Evolutionary conservation across 2,888 invertebrate genomes (phyloP).

Genomic region (Lasioglossum figueresi): DNA sequence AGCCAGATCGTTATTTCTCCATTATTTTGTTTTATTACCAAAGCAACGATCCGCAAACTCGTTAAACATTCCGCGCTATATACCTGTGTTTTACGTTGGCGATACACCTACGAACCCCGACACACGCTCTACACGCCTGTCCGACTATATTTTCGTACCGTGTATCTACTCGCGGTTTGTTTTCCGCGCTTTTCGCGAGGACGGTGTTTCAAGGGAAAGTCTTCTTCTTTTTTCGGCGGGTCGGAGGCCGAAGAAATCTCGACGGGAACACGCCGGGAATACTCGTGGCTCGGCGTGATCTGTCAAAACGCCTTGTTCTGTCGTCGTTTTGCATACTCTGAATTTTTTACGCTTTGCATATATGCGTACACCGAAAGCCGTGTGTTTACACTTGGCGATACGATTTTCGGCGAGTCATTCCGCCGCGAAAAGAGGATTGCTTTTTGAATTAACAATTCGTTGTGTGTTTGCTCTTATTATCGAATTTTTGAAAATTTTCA

Average conservation of each 20-base stretch:
- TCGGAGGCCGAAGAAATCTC: neutral
- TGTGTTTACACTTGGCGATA: neutral
- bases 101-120: neutral
- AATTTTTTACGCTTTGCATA: neutral
- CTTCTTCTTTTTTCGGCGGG: neutral
- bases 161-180: neutral
- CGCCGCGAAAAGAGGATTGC: neutral
- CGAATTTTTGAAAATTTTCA: neutral
- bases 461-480: neutral
- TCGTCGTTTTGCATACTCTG: neutral
- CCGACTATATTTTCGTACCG: slow-evolving; percentile 22
- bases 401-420: neutral
- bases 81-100: neutral
- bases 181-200: neutral
- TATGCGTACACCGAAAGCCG: neutral
- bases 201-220: neutral
- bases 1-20: neutral
- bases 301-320: slow-evolving; percentile 1
- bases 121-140: neutral
- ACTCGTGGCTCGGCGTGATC: neutral
- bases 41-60: neutral
- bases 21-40: neutral
- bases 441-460: neutral
- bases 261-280: neutral
- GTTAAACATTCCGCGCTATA: neutral